These are phyloP conservation scores for Darevskia nairensis DNA, from an alignment of 2,797 vertebrate species.

Conservation along the genomic window DNA sequence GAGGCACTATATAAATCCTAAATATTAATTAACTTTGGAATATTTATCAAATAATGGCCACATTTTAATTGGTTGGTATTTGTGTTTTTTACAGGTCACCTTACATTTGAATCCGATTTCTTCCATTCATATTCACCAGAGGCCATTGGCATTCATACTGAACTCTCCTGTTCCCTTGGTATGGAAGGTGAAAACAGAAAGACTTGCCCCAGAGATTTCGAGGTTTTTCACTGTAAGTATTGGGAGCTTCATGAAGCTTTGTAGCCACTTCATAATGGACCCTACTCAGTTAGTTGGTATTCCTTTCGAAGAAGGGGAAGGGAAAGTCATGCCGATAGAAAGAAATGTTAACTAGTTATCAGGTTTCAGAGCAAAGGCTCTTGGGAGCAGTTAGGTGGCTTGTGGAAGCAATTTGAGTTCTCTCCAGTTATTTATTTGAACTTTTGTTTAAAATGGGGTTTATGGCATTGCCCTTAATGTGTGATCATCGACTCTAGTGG, in stretches of 20 bases:
- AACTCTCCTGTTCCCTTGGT: slow-evolving; percentile 88
- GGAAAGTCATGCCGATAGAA: background rate
- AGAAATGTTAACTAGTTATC: slow-evolving; percentile 40
- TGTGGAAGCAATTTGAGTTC: slow-evolving; percentile 41
- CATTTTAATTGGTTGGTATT: slow-evolving; percentile 14
- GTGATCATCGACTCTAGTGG: slow-evolving; percentile 13
- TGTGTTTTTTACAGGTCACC: slow-evolving; percentile 81
- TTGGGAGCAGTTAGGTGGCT: slow-evolving; percentile 47
- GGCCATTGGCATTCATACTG: slow-evolving; percentile 93
- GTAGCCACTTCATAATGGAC: background rate
- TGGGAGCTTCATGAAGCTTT: slow-evolving; percentile 7
- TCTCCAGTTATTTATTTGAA: slow-evolving; percentile 12
- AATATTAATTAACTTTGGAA: background rate
- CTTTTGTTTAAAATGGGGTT: background rate
- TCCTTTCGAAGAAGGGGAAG: slow-evolving; percentile 42
- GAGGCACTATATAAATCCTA: background rate
- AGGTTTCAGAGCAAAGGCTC: slow-evolving; percentile 38
- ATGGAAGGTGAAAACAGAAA: slow-evolving; percentile 92
- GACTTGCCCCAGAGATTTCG: slow-evolving; percentile 83
- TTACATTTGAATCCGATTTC: slow-evolving; percentile 94
- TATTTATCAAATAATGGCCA: slow-evolving; percentile 7
- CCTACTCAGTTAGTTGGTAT: slow-evolving; percentile 34
- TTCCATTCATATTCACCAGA: slow-evolving; percentile 88
- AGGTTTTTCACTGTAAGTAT: slow-evolving; percentile 93
- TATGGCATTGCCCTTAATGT: slow-evolving; percentile 26